phyloP scores from a whole-genome alignment of 2,113 vertebrate species.

The Hypanus sabinus region DNA sequence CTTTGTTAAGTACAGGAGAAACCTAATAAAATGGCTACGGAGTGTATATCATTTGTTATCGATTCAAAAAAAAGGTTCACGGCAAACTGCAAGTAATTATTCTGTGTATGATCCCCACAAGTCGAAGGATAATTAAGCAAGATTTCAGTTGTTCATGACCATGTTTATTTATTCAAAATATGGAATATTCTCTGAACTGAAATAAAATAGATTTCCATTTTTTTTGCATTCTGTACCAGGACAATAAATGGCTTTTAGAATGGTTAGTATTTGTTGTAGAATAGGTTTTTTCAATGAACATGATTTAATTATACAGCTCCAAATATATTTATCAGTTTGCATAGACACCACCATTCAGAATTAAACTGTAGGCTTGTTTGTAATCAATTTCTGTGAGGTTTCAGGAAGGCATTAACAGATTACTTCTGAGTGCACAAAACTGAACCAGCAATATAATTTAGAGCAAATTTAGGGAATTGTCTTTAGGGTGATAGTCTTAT shows the following conservation, averaged over 20 bases:
- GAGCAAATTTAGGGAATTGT: neutral
- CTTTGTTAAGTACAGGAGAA: no score
- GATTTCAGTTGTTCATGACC: neutral
- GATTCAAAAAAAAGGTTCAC: neutral
- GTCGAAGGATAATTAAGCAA: neutral
- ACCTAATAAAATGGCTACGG: no score
- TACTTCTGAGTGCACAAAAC: neutral
- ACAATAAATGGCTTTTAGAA: neutral
- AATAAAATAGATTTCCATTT: neutral
- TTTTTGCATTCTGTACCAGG: neutral
- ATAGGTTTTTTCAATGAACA: neutral
- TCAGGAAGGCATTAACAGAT: neutral
- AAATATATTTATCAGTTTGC: neutral
- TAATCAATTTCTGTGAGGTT: neutral
- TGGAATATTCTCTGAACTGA: neutral
- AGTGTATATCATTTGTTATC: neutral
- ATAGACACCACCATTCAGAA: neutral
- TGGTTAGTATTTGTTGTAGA: neutral
- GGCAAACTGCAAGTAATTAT: neutral
- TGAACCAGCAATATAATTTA: neutral
- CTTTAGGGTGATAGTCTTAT: neutral
- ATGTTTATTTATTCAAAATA: neutral
- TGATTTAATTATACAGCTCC: slow-evolving; percentile 10
- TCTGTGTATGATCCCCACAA: neutral
- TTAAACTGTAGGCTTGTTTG: neutral